Evolutionary conservation across 2,888 invertebrate genomes (phyloP).

Genomic region (Panorpa germanica): DNA sequence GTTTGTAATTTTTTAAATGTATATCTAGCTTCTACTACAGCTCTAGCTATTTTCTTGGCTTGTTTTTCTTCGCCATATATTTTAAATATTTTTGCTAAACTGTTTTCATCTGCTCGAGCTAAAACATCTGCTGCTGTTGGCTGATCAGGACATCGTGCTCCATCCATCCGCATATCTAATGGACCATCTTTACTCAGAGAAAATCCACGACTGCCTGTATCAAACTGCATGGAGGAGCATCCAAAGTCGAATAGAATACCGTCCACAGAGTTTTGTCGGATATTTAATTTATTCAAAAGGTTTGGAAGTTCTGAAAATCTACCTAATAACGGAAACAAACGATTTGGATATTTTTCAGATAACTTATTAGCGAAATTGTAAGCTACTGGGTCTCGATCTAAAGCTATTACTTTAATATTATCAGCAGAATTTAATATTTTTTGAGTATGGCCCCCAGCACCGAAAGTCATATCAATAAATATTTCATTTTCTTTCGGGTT

Average conservation of each 20-base stretch:
- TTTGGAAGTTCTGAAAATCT: constrained; percentile 71
- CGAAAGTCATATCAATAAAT: constrained; percentile 91
- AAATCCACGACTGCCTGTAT: constrained; percentile 66
- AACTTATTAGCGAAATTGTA: constrained; percentile 45
- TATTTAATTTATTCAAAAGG: constrained; percentile 35
- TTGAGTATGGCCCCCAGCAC: constrained; percentile 78
- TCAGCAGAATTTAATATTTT: constrained; percentile 47
- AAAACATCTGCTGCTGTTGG: constrained; percentile 80
- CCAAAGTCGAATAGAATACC: constrained; percentile 86
- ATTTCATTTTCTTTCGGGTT: constrained; percentile 39
- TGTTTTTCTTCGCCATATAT: constrained; percentile 81
- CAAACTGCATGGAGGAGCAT: constrained; percentile 90
- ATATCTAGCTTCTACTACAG: constrained; percentile 67
- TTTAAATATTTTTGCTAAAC: constrained; percentile 69
- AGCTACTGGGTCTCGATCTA: constrained; percentile 80
- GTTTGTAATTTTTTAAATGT: constrained; percentile 57
- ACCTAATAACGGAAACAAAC: constrained; percentile 65
- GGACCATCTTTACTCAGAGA: constrained; percentile 69
- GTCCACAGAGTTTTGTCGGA: constrained; percentile 54
- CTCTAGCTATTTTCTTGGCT: constrained; percentile 71
- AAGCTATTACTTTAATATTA: constrained; percentile 47
- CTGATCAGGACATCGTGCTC: constrained; percentile 41
- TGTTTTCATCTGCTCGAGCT: constrained; percentile 55
- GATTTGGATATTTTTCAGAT: constrained; percentile 42
- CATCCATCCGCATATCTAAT: constrained; percentile 94